phyloP scores from a whole-genome alignment of 1,140 invertebrate species.

The Nebria ingens region DNA sequence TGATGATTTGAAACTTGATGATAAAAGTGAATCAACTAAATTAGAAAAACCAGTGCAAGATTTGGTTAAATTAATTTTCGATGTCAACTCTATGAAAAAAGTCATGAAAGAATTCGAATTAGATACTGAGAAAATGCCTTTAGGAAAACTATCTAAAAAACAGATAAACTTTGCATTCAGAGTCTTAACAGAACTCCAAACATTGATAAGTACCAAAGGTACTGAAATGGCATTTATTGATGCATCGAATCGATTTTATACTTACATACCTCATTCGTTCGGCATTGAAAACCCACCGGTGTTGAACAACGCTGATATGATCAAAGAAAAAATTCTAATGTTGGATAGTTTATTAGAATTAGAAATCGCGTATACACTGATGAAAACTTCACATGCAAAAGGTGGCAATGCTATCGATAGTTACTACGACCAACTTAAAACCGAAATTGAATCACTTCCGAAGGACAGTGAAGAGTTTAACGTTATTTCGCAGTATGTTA shows the following conservation, averaged over 20 bases:
- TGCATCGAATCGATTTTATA: slow-evolving; percentile 73
- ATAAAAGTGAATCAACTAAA: slow-evolving; percentile 47
- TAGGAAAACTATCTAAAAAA: slow-evolving; percentile 79
- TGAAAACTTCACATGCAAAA: slow-evolving; percentile 48
- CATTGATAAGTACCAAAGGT: slow-evolving; percentile 44
- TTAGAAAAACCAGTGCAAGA: slow-evolving; percentile 69
- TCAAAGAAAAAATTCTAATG: slow-evolving; percentile 85
- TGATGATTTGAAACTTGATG: slow-evolving; percentile 26
- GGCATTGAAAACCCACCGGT: slow-evolving; percentile 74
- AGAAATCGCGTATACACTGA: slow-evolving; percentile 84
- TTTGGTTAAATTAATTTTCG: slow-evolving; percentile 80
- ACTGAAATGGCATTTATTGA: slow-evolving; percentile 55
- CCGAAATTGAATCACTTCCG: slow-evolving; percentile 67
- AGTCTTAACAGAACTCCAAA: slow-evolving; percentile 68
- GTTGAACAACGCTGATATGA: slow-evolving; percentile 61
- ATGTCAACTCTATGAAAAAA: slow-evolving; percentile 85
- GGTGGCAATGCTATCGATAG: slow-evolving; percentile 64
- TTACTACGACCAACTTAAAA: slow-evolving; percentile 85
- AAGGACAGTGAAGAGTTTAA: slow-evolving; percentile 61
- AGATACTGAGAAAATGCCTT: slow-evolving; percentile 93
- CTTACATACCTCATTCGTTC: slow-evolving; percentile 90
- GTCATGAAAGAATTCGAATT: slow-evolving; percentile 92
- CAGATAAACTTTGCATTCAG: slow-evolving; percentile 81
- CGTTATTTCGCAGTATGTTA: slow-evolving; percentile 64
- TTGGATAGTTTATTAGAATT: slow-evolving; percentile 87